Percentiles rank a stretch among this genome's conserved stretches.
phyloP scores from a whole-genome alignment of 2,888 invertebrate species.

The Notodonta ziczac region DNA sequence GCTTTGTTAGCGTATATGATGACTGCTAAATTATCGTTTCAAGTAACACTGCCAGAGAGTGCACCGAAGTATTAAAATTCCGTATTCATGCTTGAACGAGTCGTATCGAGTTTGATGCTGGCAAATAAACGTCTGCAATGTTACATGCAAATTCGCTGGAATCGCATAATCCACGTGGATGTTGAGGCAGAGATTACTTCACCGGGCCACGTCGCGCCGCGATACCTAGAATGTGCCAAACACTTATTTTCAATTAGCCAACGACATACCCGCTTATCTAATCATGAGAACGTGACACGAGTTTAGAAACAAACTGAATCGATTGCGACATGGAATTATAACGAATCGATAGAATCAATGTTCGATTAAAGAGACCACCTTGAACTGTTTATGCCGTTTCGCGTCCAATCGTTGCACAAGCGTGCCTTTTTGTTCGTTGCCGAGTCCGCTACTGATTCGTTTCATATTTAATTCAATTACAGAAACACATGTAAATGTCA shows the following conservation, averaged over 20 bases:
- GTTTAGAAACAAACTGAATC: constrained; percentile 46
- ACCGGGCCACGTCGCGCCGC: constrained; percentile 7
- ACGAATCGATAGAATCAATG: constrained; percentile 51
- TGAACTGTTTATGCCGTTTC: constrained; percentile 62
- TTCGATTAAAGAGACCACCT: constrained; percentile 61
- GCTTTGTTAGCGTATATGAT: constrained; percentile 36
- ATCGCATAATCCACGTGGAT: constrained; percentile 11
- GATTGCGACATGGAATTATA: constrained; percentile 53
- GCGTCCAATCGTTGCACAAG: constrained; percentile 56
- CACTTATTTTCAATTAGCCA: constrained; percentile 37
- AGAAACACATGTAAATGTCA: constrained; percentile 77
- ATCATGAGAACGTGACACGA: constrained; percentile 52
- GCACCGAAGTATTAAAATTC: constrained; percentile 23
- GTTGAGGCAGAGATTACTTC: constrained; percentile 20
- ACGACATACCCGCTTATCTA: constrained; percentile 44
- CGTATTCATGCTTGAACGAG: constrained; percentile 22
- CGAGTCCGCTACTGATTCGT: constrained; percentile 58
- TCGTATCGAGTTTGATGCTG: constrained; percentile 31
- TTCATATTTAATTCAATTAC: constrained; percentile 71
- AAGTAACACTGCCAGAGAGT: constrained; percentile 24
- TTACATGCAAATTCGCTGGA: constrained; percentile 28
- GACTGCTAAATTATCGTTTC: constrained; percentile 44
- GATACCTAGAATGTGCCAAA: constrained; percentile 8
- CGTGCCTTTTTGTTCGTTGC: constrained; percentile 36
- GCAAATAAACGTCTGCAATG: constrained; percentile 26